These are phyloP conservation scores for Molanna angustata DNA, from an alignment of 2,888 invertebrate species.

Conservation along the genomic window DNA sequence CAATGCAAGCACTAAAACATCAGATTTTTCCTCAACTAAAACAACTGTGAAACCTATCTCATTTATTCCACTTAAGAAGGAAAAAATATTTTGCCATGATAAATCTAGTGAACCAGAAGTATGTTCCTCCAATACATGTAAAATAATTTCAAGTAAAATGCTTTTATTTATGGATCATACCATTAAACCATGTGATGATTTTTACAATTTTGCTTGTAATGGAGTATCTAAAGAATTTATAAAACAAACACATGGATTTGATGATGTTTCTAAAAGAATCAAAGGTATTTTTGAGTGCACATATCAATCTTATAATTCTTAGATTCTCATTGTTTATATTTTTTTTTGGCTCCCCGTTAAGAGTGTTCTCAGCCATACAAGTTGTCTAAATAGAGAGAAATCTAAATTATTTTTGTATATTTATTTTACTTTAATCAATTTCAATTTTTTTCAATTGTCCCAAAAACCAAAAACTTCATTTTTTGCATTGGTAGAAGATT, in stretches of 20 bases:
- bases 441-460: not conserved
- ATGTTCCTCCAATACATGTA: constrained; percentile 16
- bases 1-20: too few species aligned
- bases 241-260: constrained; percentile 7
- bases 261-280: constrained; percentile 17
- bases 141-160: constrained; percentile 17
- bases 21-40: too few species aligned
- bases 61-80: too few species aligned
- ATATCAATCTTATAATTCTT: too few species aligned
- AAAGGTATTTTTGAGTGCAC: constrained; percentile 12
- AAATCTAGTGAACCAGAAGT: constrained; percentile 4
- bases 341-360: too few species aligned
- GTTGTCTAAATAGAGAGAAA: too few species aligned
- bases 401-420: too few species aligned
- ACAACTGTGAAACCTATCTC: too few species aligned
- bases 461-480: not conserved
- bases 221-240: constrained; percentile 16
- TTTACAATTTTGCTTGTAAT: constrained; percentile 20
- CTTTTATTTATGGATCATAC: constrained; percentile 11
- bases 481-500: too few species aligned
- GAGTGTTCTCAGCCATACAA: too few species aligned
- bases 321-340: too few species aligned
- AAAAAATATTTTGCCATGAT: too few species aligned
- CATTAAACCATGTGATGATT: constrained; percentile 18
- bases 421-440: not conserved